phyloP scores from a whole-genome alignment of 2,888 invertebrate species.

The Cryptus armator region DNA sequence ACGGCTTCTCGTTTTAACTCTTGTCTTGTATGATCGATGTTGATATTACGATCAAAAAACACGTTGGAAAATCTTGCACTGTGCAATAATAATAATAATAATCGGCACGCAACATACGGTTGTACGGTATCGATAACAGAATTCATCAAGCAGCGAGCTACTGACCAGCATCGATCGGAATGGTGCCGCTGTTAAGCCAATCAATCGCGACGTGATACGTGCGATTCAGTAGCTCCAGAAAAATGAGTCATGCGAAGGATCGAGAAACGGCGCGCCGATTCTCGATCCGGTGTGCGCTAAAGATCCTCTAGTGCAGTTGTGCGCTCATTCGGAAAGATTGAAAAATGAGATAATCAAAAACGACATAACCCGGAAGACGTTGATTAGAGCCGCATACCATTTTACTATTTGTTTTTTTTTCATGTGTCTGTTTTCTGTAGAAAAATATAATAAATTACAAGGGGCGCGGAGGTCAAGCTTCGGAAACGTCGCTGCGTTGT shows the following conservation, averaged over 20 bases:
- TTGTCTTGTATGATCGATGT: conserved; percentile 22
- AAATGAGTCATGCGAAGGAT: conserved; percentile 40
- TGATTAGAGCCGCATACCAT: conserved; percentile 62
- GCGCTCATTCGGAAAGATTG: conserved; percentile 65
- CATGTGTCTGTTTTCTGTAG: background rate
- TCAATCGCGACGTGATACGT: conserved; percentile 7
- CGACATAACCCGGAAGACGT: conserved; percentile 65
- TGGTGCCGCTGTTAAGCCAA: conserved; percentile 2
- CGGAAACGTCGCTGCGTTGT: conserved; percentile 53
- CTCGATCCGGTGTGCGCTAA: background rate
- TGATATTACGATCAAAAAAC: conserved; percentile 21
- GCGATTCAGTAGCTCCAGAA: conserved; percentile 44
- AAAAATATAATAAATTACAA: conserved; percentile 54
- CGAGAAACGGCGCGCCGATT: background rate
- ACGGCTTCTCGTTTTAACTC: conserved; percentile 14
- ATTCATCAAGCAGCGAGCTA: conserved; percentile 1
- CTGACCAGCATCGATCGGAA: background rate
- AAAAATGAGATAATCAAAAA: conserved; percentile 64
- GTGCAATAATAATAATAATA: conserved; percentile 4
- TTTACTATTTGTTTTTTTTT: conserved; percentile 24
- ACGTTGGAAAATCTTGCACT: background rate
- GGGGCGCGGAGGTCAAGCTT: conserved; percentile 39
- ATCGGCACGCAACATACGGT: conserved; percentile 1
- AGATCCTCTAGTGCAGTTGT: conserved; percentile 56
- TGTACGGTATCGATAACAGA: conserved; percentile 26